These are phyloP conservation scores for Pseudomyrmex gracilis DNA, from an alignment of 1,140 invertebrate genomes.

Conservation along the genomic window DNA sequence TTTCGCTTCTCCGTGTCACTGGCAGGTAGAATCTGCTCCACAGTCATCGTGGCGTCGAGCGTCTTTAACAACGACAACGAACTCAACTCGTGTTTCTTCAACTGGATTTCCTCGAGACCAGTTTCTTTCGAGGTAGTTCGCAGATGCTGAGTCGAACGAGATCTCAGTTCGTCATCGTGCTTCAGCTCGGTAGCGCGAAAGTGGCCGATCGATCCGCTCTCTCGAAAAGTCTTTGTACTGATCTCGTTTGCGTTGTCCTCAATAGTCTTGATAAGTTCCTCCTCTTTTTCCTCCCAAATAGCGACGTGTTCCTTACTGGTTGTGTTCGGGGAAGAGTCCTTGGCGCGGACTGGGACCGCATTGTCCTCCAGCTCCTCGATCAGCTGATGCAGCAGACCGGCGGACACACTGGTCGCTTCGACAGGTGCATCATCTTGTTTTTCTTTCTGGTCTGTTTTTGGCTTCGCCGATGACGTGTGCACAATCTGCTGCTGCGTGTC, in stretches of 20 bases:
- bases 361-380: slow-evolving; percentile 71
- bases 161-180: slow-evolving; percentile 11
- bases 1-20: slow-evolving; percentile 31
- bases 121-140: slow-evolving; percentile 16
- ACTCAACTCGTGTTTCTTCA: slow-evolving; percentile 40
- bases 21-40: not conserved
- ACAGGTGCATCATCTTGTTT: slow-evolving; percentile 15
- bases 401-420: slow-evolving; percentile 49
- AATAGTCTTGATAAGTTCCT: slow-evolving; percentile 71
- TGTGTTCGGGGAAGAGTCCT: not conserved
- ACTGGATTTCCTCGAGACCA: slow-evolving; percentile 29
- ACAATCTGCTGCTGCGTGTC: slow-evolving; percentile 52
- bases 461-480: slow-evolving; percentile 25
- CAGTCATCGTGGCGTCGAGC: not conserved
- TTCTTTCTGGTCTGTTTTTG: not conserved
- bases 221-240: not conserved
- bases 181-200: not conserved
- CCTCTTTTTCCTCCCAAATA: slow-evolving; percentile 74
- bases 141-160: slow-evolving; percentile 20
- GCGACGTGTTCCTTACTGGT: slow-evolving; percentile 55
- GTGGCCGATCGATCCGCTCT: not conserved
- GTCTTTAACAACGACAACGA: slow-evolving; percentile 10
- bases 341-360: not conserved
- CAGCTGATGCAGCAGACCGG: slow-evolving; percentile 64
- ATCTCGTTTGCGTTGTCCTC: slow-evolving; percentile 31